Base-by-base conservation (phyloP, 2,113 vertebrate species). In the Euleptes europaea region DNA sequence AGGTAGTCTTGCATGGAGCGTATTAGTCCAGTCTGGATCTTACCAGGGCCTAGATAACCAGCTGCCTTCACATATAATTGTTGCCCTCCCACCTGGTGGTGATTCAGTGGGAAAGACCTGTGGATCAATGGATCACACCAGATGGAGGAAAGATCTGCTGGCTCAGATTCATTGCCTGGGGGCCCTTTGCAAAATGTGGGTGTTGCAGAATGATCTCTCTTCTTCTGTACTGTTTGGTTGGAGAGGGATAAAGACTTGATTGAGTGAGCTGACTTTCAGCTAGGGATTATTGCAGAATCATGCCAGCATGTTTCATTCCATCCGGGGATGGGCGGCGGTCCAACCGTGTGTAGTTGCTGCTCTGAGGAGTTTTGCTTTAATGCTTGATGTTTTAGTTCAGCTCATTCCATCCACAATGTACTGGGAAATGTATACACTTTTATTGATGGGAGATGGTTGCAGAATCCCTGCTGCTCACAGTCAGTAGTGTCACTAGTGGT, bases 91-190 rank as follows among this genome's bases (percentile, higher is more conserved):
- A 70, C 44, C n/a, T 79, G 28, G 23, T 63, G 35, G 8, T 12
- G 33, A 7, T 81, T 76, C 26, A 31, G 11, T 65, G 4, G 8
- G 14, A 23, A 70, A 44, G 44, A 44, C 44, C 44, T 44, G 44
- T 44, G 44, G 44, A 44, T 44, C 44, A 44, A 44, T 44, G 9
- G 44, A 44, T 44, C 44, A 44, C 44, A 44, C 44, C 44, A 44
- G 44, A 19, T 14, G 2, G 7, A 47, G 26, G 44, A 3, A 49
- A 70, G 2, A 19, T n/a, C n/a, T 11, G 49, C 91, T 91, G 44
- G 89, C 86, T 47, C 89, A 83, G 85, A 80, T 93, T 89, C 91
- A 78, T 47, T 69, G 85, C 0, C 89, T 63, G 26, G 38, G n/a
- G 23, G 33, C 44, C 44, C 9, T 44, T 44, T 44, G 0, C 33